phyloP scores from a whole-genome alignment of 2,888 invertebrate genomes.

The Parascotia fuliginaria region DNA sequence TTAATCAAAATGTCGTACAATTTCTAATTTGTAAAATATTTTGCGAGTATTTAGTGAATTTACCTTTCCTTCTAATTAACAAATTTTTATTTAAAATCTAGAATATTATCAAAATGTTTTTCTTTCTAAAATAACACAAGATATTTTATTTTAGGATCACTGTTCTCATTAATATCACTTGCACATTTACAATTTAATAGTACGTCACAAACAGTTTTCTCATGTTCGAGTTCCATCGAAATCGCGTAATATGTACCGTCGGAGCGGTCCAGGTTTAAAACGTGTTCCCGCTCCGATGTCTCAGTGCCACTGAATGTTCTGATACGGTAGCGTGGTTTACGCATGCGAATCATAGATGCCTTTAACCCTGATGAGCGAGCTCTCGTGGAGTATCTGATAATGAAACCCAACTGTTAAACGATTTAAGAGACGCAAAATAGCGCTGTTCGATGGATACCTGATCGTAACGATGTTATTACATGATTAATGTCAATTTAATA shows the following conservation, averaged over 20 bases:
- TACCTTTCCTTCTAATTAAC: conserved; percentile 3
- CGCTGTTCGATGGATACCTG: conserved; percentile 26
- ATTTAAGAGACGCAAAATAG: conserved; percentile 57
- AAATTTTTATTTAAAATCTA: conserved; percentile 9
- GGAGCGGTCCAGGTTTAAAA: conserved; percentile 37
- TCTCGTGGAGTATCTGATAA: conserved; percentile 66
- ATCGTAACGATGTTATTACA: conserved; percentile 13
- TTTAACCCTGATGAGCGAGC: conserved; percentile 70
- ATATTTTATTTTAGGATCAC: conserved; percentile 20
- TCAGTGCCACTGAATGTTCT: conserved; percentile 67
- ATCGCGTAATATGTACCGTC: conserved; percentile 43
- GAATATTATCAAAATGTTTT: conserved; percentile 1
- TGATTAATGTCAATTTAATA: too few species aligned
- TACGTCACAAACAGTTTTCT: conserved; percentile 24
- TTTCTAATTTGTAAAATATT: too few species aligned
- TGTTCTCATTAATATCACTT: conserved; percentile 18
- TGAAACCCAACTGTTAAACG: conserved; percentile 69
- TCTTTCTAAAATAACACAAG: neutral
- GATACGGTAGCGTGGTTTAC: conserved; percentile 68
- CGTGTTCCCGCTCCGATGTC: conserved; percentile 60
- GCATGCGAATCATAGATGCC: conserved; percentile 74
- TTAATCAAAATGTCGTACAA: too few species aligned
- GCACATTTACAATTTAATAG: conserved; percentile 22
- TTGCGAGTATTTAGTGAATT: too few species aligned
- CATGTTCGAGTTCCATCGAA: conserved; percentile 39